A percentile compares a stretch with the other conserved stretches of the same genome.
phyloP scores from a whole-genome alignment of 1,140 invertebrate genomes.

The Harpegnathos saltator region DNA sequence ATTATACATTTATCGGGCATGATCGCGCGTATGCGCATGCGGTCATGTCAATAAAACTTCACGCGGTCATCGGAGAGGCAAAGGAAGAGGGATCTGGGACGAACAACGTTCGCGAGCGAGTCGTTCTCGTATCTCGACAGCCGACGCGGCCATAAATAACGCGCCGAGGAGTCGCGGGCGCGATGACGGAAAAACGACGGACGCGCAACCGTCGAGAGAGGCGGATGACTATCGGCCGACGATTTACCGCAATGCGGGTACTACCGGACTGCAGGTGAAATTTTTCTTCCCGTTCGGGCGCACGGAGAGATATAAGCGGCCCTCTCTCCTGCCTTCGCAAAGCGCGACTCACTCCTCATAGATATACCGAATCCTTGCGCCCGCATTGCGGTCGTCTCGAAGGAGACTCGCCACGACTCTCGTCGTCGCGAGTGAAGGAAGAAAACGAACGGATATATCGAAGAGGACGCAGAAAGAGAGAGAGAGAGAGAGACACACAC shows the following conservation, averaged over 20 bases:
- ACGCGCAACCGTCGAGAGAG: neutral
- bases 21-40: neutral
- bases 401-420: neutral
- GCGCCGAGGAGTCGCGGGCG: neutral
- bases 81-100: neutral
- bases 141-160: neutral
- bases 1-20: neutral
- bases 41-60: neutral
- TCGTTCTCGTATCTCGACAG: neutral
- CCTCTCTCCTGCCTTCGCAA: conserved; percentile 55
- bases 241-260: conserved; percentile 71
- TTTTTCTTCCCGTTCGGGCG: conserved; percentile 54
- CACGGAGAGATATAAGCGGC: conserved; percentile 26
- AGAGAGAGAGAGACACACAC: neutral
- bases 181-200: neutral
- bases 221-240: conserved; percentile 40
- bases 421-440: neutral
- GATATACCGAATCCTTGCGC: conserved; percentile 64
- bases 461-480: neutral
- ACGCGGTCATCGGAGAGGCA: too few species aligned
- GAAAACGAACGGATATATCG: neutral
- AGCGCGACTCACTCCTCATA: conserved; percentile 56
- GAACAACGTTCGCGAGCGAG: too few species aligned
- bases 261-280: conserved; percentile 52
- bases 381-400: conserved; percentile 68